These are phyloP conservation scores for Diadromus collaris DNA, from an alignment of 2,888 invertebrate species.

Conservation along the genomic window DNA sequence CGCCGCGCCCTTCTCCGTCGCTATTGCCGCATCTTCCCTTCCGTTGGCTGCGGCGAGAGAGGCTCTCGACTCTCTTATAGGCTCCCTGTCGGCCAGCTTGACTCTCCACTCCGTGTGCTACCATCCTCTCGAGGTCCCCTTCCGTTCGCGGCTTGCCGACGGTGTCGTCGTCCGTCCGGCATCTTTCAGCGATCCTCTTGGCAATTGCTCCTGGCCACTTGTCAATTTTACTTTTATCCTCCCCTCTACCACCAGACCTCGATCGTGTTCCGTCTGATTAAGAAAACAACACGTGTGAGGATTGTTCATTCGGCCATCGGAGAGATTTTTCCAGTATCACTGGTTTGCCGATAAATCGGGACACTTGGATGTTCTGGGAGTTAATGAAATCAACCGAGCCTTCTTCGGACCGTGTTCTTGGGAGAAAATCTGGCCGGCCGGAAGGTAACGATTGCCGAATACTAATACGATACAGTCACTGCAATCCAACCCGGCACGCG, in stretches of 20 bases:
- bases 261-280: constrained; percentile 12
- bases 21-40: constrained; percentile 38
- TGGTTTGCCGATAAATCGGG: constrained; percentile 16
- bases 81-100: neutral
- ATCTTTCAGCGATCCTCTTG: constrained; percentile 4
- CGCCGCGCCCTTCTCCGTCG: constrained; percentile 59
- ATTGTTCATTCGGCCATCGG: constrained; percentile 30
- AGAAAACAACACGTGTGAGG: constrained; percentile 32
- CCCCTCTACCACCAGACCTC: neutral
- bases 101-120: constrained; percentile 20
- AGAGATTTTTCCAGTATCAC: neutral
- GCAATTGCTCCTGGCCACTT: constrained; percentile 32
- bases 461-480: constrained; percentile 17
- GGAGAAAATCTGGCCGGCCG: constrained; percentile 12
- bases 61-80: constrained; percentile 13
- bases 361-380: neutral
- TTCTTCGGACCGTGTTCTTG: constrained; percentile 21
- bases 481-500: constrained; percentile 38
- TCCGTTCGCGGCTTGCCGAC: constrained; percentile 13
- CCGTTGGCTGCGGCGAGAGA: constrained; percentile 7
- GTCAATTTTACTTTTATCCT: constrained; percentile 51
- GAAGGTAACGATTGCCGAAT: constrained; percentile 8
- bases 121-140: constrained; percentile 14
- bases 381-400: constrained; percentile 25
- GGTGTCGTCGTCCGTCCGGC: constrained; percentile 31